Conservation (phyloP, 2,113 vertebrate species). For the Scophthalmus maximus region DNA sequence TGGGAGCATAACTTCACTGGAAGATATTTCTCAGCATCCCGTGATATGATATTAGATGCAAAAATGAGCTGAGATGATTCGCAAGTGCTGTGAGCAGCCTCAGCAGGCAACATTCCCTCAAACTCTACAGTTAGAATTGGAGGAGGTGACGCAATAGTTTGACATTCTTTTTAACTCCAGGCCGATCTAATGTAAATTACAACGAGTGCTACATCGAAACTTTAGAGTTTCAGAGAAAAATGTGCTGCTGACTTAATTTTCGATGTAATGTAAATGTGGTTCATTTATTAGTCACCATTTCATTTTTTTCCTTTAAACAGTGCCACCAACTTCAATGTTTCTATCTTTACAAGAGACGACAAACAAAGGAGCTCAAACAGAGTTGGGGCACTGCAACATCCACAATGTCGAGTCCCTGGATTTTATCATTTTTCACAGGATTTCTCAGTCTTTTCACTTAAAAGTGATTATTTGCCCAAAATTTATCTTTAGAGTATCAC, state of each 20-base stretch:
- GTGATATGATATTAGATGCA: slow-evolving; percentile 7
- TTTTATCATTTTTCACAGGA: slow-evolving; percentile 46
- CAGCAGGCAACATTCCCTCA: neutral
- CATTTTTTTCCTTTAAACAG: slow-evolving; percentile 10
- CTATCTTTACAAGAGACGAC: slow-evolving; percentile 4
- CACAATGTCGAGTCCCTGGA: slow-evolving; percentile 11
- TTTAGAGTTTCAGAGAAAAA: neutral
- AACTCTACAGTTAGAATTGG: neutral
- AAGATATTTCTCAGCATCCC: slow-evolving; percentile 15
- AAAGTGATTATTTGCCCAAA: slow-evolving; percentile 32
- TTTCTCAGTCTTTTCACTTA: slow-evolving; percentile 13
- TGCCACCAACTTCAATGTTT: neutral
- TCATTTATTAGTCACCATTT: neutral
- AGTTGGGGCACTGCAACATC: slow-evolving; percentile 1
- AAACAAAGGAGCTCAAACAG: slow-evolving; percentile 26
- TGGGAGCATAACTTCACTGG: slow-evolving; percentile 27
- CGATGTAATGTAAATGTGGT: slow-evolving; percentile 1
- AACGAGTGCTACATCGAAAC: neutral
- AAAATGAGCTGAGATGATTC: slow-evolving; percentile 9
- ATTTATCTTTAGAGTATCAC: slow-evolving; percentile 42
- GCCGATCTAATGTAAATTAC: slow-evolving; percentile 4
- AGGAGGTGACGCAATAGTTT: neutral
- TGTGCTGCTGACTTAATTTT: neutral
- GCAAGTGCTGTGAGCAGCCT: neutral
- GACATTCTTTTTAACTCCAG: neutral